These are phyloP conservation scores for Columba janthina DNA, from an alignment of 2,113 vertebrate species.

Conservation along the genomic window DNA sequence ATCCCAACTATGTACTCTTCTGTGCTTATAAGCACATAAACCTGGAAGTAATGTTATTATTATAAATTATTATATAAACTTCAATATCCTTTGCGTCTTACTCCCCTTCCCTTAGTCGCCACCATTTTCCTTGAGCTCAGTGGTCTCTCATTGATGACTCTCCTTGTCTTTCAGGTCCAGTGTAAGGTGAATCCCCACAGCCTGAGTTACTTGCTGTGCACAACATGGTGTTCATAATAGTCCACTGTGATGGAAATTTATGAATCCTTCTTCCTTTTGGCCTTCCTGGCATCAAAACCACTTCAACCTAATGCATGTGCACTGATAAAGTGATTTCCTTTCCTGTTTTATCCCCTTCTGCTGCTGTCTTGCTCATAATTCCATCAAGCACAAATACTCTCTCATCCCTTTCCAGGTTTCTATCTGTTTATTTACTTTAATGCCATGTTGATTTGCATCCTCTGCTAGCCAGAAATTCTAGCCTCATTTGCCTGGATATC, in stretches of 20 bases:
- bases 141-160: neutral
- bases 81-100: neutral
- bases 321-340: neutral
- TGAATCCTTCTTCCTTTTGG: neutral
- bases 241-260: neutral
- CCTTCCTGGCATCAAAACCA: neutral
- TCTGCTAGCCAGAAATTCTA: neutral
- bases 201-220: neutral
- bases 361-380: neutral
- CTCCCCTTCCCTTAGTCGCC: neutral
- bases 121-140: neutral
- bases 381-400: neutral
- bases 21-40: neutral
- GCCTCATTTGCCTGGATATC: neutral
- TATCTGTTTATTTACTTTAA: conserved; percentile 4
- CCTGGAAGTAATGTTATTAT: neutral
- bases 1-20: neutral
- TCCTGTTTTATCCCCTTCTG: neutral
- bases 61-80: neutral
- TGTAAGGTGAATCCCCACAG: neutral
- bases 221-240: neutral
- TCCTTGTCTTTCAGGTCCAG: neutral
- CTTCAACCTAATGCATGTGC: neutral
- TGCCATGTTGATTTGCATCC: neutral
- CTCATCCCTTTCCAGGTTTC: neutral